These are phyloP conservation scores for Entomobrya multifasciata DNA, from an alignment of 2,888 invertebrate species.

Conservation along the genomic window DNA sequence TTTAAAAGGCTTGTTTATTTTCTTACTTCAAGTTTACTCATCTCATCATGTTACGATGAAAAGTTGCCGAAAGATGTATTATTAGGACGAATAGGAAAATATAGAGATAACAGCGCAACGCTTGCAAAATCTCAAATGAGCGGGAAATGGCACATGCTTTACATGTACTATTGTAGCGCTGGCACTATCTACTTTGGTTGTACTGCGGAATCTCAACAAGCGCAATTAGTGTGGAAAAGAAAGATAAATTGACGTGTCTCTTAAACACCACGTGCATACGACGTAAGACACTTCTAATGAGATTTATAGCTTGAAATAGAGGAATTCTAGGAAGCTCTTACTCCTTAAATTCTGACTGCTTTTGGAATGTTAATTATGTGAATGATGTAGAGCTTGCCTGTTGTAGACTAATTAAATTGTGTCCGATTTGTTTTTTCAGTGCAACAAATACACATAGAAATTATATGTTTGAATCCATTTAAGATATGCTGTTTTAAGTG, in stretches of 20 bases:
- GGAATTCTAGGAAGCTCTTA: no score
- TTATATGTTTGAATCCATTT: no score
- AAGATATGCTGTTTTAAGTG: no score
- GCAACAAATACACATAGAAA: no score
- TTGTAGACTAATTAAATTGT: no score
- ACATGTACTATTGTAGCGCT: neutral
- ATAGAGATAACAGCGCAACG: neutral
- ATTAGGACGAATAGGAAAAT: neutral
- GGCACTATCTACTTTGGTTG: neutral
- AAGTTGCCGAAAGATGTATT: conserved; percentile 15
- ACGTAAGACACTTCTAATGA: neutral
- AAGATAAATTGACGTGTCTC: conserved; percentile 21
- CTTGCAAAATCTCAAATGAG: neutral
- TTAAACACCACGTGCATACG: conserved; percentile 13
- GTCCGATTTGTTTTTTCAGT: no score
- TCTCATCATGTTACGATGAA: neutral
- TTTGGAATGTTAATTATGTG: no score
- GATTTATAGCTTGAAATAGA: neutral
- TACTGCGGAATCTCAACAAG: conserved; percentile 14
- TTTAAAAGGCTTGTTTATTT: conserved; percentile 11
- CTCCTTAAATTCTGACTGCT: no score
- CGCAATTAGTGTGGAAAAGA: conserved; percentile 26
- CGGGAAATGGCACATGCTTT: neutral
- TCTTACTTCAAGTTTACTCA: conserved; percentile 20
- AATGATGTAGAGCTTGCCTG: no score